Evolutionary conservation across 2,888 invertebrate genomes (phyloP), one percentile per base, ranked within the genome.

Genomic region (Agriopis leucophaearia): DNA sequence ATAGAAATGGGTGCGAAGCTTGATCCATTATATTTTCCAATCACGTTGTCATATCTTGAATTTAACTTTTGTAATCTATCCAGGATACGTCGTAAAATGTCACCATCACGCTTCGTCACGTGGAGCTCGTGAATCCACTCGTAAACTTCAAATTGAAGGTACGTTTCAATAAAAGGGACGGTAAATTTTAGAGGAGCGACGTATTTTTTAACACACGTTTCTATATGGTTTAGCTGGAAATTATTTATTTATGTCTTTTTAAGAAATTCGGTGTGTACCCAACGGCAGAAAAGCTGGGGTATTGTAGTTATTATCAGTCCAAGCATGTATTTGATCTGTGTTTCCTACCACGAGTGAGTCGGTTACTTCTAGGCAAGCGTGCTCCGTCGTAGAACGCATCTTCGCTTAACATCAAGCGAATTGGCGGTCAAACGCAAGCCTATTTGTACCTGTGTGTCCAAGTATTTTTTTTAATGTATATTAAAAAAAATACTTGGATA

Each of bases 91-190:
- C 64, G 61, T 69, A 62, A 62, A 62, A 68, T 47, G 51, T 58
- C 60, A 60, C 50, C 60, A 58, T 60, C 66, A 48, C 52, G 55
- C 42, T 59, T 44, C 40, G 55, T 65, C 69, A 69, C 69, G 62
- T 67, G 65, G 64, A 50, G 64, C 55, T 63, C 65, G 64, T 71
- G 66, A 66, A 66, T 44, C 64, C 56, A 38, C 59, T 63, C 73
- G 66, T 70, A 66, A 69, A 70, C 48, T 58, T 63, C 48, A 57
- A 66, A 69, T 64, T 70, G 64, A 61, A 69, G 66, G 61, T 59
- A 59, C 62, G 62, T 63, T 63, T 58, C 67, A 67, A 63, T 63
- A 63, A 63, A 67, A 63, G 44, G 56, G 47, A 59, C 56, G 44
- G 52, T 57, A 48, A 65, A 15, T 67, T 66, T 67, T 57, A 57